Conservation (phyloP, 2,113 vertebrate species). For the Aythya baeri region DNA sequence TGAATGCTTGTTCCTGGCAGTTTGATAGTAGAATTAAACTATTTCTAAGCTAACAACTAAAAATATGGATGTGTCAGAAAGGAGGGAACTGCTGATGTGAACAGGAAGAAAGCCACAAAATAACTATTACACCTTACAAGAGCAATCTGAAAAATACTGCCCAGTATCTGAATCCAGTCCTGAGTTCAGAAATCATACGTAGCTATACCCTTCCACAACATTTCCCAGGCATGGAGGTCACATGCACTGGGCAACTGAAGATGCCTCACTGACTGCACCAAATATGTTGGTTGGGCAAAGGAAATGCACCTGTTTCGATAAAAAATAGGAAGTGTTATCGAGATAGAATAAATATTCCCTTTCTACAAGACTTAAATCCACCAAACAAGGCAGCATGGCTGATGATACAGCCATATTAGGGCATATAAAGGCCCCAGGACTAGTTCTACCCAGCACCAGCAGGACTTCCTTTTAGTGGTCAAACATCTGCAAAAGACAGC, state of each 20-base stretch:
- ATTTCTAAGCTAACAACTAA: neutral
- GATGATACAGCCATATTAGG: neutral
- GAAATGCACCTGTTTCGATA: neutral
- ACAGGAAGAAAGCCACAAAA: neutral
- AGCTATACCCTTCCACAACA: neutral
- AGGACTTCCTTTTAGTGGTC: neutral
- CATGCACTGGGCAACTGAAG: neutral
- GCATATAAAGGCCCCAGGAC: neutral
- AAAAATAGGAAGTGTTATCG: neutral
- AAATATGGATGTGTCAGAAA: neutral
- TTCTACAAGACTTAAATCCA: neutral
- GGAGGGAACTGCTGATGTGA: neutral
- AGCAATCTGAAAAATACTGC: neutral
- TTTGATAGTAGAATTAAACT: neutral
- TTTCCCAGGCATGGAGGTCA: neutral
- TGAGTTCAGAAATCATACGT: fast-evolving
- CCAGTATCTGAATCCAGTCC: neutral
- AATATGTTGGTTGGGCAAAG: neutral
- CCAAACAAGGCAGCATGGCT: neutral
- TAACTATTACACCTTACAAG: fast-evolving
- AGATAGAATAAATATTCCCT: neutral
- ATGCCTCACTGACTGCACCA: fast-evolving
- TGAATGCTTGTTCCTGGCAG: neutral
- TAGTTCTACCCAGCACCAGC: neutral
- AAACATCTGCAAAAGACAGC: neutral